These are phyloP conservation scores for Caprella mutica DNA, from an alignment of 2,888 invertebrate species.

Conservation along the genomic window DNA sequence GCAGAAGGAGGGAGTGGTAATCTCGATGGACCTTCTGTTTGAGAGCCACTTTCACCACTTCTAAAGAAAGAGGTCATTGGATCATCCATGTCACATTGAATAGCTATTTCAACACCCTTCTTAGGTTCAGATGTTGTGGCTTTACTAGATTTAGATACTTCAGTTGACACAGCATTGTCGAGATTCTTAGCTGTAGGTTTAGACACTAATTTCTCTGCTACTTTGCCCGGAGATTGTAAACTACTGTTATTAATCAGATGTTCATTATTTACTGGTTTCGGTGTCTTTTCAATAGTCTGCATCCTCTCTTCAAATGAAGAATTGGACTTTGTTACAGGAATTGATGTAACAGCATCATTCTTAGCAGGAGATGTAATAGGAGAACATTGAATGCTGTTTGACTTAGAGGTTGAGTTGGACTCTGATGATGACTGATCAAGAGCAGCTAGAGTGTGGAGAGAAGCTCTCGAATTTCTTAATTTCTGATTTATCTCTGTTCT, in stretches of 20 bases:
- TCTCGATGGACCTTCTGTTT: slow-evolving; percentile 32
- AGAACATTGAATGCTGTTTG: slow-evolving; percentile 29
- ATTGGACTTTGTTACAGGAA: background rate
- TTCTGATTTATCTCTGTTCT: background rate
- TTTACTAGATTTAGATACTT: background rate
- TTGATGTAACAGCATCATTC: background rate
- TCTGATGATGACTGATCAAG: too few species aligned
- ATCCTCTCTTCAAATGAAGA: background rate
- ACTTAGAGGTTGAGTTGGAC: too few species aligned
- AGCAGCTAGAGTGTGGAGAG: background rate
- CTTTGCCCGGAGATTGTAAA: too few species aligned
- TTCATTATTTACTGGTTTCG: background rate
- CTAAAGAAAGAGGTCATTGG: slow-evolving; percentile 8
- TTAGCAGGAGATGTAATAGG: slow-evolving; percentile 16
- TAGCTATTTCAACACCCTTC: slow-evolving; percentile 30
- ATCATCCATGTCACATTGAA: slow-evolving; percentile 34
- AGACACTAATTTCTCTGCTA: too few species aligned
- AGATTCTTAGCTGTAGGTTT: too few species aligned
- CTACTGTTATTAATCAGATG: too few species aligned
- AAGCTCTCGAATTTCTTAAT: background rate
- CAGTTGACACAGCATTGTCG: too few species aligned
- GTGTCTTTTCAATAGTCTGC: background rate
- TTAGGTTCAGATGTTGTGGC: background rate
- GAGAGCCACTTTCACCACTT: slow-evolving; percentile 30
- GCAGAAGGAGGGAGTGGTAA: slow-evolving; percentile 32